Conservation (phyloP, 2,113 vertebrate species). For the Diadophis punctatus region DNA sequence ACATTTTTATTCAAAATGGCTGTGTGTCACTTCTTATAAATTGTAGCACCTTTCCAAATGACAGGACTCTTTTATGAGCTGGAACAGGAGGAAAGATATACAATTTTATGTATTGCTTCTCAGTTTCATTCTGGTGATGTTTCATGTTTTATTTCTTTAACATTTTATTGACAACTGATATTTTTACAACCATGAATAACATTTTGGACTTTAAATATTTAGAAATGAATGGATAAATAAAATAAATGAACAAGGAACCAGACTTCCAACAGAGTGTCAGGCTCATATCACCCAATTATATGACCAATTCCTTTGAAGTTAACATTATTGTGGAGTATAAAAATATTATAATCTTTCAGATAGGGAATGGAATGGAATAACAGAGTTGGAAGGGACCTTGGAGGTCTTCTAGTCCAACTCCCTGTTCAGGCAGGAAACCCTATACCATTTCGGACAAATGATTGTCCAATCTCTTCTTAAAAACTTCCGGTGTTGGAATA, state of each 20-base stretch:
- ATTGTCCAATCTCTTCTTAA: too few species aligned
- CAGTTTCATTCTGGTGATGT: neutral
- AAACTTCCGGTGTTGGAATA: too few species aligned
- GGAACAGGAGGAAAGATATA: neutral
- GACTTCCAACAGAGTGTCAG: neutral
- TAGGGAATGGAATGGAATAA: neutral
- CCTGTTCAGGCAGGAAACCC: too few species aligned
- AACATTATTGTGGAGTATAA: neutral
- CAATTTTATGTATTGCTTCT: neutral
- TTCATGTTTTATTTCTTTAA: neutral
- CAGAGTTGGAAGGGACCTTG: too few species aligned
- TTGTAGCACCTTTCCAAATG: neutral
- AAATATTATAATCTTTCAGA: neutral
- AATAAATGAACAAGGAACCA: neutral
- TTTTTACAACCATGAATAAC: neutral
- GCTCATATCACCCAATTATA: neutral
- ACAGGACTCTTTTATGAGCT: neutral
- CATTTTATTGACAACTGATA: neutral
- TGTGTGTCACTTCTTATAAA: neutral
- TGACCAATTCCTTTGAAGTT: neutral
- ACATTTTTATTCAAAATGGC: neutral
- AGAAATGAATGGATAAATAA: neutral
- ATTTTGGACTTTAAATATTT: neutral
- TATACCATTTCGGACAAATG: too few species aligned
- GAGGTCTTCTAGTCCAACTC: too few species aligned